Percentiles rank a stretch among this genome's conserved stretches.
phyloP scores from a whole-genome alignment of 1,140 invertebrate species.

The Teleopsis dalmanni region DNA sequence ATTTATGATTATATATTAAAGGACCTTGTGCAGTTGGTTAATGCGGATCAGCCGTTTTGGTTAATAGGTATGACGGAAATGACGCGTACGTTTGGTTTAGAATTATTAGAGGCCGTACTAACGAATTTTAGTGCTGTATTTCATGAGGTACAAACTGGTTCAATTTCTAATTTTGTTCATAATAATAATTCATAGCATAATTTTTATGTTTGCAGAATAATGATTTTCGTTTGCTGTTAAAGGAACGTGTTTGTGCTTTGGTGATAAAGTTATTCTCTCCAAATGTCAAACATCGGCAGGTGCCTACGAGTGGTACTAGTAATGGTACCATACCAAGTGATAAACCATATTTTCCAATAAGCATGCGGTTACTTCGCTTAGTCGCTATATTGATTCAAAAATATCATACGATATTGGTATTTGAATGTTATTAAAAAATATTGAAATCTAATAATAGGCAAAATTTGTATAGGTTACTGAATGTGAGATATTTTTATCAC shows the following conservation, averaged over 20 bases:
- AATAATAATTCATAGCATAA: background rate
- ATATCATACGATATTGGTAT: slow-evolving; percentile 86
- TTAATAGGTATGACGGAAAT: slow-evolving; percentile 92
- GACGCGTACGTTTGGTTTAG: slow-evolving; percentile 92
- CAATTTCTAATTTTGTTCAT: background rate
- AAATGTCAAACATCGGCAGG: slow-evolving; percentile 82
- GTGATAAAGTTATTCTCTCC: slow-evolving; percentile 97
- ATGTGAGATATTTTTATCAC: slow-evolving; percentile 95
- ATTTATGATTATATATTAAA: slow-evolving; percentile 33
- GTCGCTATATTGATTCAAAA: slow-evolving; percentile 89
- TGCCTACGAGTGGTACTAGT: slow-evolving; percentile 40
- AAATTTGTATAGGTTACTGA: slow-evolving; percentile 73
- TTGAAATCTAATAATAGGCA: background rate
- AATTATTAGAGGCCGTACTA: slow-evolving; percentile 88
- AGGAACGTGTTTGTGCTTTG: slow-evolving; percentile 93
- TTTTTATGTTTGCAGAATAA: slow-evolving; percentile 59
- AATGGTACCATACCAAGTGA: slow-evolving; percentile 60
- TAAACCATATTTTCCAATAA: slow-evolving; percentile 94
- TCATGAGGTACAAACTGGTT: slow-evolving; percentile 61
- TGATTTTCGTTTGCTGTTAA: slow-evolving; percentile 90
- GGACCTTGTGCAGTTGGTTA: slow-evolving; percentile 93
- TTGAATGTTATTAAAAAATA: slow-evolving; percentile 24
- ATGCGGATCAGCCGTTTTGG: slow-evolving; percentile 94
- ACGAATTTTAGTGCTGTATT: slow-evolving; percentile 88
- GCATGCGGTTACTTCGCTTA: slow-evolving; percentile 86